Evolutionary conservation across 1,140 invertebrate genomes (phyloP), one percentile per base, ranked within the genome.

Genomic region (Ceratosolen fusciceps): DNA sequence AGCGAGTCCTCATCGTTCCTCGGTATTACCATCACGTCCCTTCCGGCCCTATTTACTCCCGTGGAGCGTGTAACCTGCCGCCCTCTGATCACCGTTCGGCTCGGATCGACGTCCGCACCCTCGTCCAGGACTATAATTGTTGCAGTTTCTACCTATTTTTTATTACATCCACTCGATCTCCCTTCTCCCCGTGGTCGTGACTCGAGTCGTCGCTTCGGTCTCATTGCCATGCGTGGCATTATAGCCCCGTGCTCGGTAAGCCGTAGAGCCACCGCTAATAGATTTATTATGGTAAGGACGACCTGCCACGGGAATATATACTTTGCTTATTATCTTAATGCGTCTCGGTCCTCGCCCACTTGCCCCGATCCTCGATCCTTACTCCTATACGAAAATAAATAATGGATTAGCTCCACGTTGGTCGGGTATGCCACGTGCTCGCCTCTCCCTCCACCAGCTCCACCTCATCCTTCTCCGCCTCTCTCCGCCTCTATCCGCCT

Each of bases 31-130:
- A 52, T 2, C 49, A 4, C 49, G 49, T 21, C 49, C 49, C 3
- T 19, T 14, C 60, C 9, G n/a, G 71, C 58, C 62, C 62, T 74
- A 74, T 79, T 79, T 74, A 74, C 73, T 74, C 65, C 77, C 65
- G 26, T n/a, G n/a, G 58, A 74, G 73, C 58, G 56, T 74, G 65
- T 58, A 21, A 54, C 58, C 24, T 68, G 62, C 39, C 52, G 19
- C 67, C 72, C 72, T 52, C 72, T 62, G 67, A 62, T 62, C 67
- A n/a, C 37, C 47, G 72, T 37, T 3, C 37, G 12, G 19, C 10
- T 47, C 10, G 62, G 54, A 65, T 65, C 73, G 31, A 29, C 31
- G 1, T 26, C 14, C 12, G 1, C 19, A 1, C 3, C 26, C 8
- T 60, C 26, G 29, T 21, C 65, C 47, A 62, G 24, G 12, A 4